These are phyloP conservation scores for Drosophila meridiana DNA, from an alignment of 2,888 invertebrate species.

Conservation along the genomic window DNA sequence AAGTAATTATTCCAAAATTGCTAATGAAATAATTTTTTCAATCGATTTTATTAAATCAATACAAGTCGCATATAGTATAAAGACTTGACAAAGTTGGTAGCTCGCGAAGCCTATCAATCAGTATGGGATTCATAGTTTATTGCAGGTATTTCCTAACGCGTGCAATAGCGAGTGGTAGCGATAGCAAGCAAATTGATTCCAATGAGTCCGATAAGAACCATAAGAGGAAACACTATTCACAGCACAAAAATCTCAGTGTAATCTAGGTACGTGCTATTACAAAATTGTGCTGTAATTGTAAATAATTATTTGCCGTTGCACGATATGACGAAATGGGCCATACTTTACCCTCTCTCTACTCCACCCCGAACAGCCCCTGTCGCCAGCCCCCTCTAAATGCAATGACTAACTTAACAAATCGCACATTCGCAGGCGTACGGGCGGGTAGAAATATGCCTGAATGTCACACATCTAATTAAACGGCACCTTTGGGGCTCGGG, in stretches of 20 bases:
- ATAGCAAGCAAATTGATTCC: conserved; percentile 5
- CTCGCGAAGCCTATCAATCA: conserved; percentile 36
- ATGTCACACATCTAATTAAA: conserved; percentile 57
- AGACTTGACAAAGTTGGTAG: background rate
- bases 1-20: background rate
- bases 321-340: conserved; percentile 42
- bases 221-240: conserved; percentile 18
- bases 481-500: conserved; percentile 2
- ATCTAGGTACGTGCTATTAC: conserved; percentile 41
- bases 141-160: conserved; percentile 48
- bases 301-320: conserved; percentile 19
- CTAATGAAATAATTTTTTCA: background rate
- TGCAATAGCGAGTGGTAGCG: conserved; percentile 24
- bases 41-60: background rate
- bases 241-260: conserved; percentile 38
- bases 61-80: background rate
- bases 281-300: conserved; percentile 21
- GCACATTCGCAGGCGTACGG: conserved; percentile 50
- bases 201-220: conserved; percentile 28
- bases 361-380: background rate
- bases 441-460: conserved; percentile 34
- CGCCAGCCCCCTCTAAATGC: background rate
- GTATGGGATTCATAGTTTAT: conserved; percentile 30
- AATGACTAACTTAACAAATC: conserved; percentile 35
- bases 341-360: background rate